A percentile compares a stretch with the other conserved stretches of the same genome.
These are phyloP conservation scores for Therioaphis trifolii DNA, from an alignment of 2,888 invertebrate genomes.

Conservation along the genomic window DNA sequence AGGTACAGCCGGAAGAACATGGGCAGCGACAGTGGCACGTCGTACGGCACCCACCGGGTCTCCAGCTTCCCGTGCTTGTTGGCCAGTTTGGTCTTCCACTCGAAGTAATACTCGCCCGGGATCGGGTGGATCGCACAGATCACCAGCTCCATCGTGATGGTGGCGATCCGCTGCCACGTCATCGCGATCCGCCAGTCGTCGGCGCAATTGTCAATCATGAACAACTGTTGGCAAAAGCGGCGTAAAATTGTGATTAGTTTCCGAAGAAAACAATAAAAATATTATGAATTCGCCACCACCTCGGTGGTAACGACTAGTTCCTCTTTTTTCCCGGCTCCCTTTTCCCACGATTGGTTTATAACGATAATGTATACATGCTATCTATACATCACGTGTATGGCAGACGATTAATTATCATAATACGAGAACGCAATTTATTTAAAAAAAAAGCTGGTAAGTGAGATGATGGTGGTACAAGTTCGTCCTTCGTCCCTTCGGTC, in stretches of 20 bases:
- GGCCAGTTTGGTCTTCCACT: constrained; percentile 95
- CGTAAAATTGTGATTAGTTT: too few relatives aligned
- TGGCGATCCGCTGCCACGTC: constrained; percentile 96
- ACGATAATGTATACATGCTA: too few relatives aligned
- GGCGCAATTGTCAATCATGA: constrained; percentile 99
- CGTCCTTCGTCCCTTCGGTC: too few relatives aligned
- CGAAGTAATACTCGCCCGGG: constrained; percentile 95
- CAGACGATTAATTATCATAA: too few relatives aligned
- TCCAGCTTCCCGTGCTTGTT: constrained; percentile 80
- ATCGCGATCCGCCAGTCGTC: constrained; percentile 99
- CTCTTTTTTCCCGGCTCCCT: too few relatives aligned
- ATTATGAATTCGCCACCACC: too few relatives aligned
- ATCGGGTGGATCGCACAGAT: constrained; percentile 99
- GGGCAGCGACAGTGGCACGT: constrained; percentile 96
- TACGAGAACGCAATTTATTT: too few relatives aligned
- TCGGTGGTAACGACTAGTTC: too few relatives aligned
- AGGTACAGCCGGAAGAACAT: constrained; percentile 99
- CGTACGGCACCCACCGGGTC: constrained; percentile 85
- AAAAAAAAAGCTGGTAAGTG: too few relatives aligned
- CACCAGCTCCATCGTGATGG: constrained; percentile 89
- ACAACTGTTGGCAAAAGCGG: constrained; percentile 79
- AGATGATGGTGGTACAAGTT: too few relatives aligned
- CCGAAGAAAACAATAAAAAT: background rate
- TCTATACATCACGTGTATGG: too few relatives aligned
- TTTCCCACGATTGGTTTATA: too few relatives aligned